Conservation (phyloP, 2,797 vertebrate species). For the Falco peregrinus region DNA sequence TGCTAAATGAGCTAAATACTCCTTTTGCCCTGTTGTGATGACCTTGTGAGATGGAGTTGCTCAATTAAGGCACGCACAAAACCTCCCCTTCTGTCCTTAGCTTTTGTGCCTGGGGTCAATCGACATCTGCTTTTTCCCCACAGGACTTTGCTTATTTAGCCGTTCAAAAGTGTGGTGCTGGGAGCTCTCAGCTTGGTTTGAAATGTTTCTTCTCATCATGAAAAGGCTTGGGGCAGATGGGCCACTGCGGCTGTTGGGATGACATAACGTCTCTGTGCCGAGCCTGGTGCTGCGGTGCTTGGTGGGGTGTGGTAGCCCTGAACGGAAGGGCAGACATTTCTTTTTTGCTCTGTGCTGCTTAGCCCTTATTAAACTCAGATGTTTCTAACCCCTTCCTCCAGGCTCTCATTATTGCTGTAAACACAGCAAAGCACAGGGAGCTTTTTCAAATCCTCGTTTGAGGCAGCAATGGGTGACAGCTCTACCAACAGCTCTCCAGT, state of each 20-base stretch:
- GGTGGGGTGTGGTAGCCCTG: conserved; percentile 61
- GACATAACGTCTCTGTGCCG: conserved; percentile 31
- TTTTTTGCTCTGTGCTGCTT: conserved; percentile 59
- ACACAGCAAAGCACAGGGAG: conserved; percentile 37
- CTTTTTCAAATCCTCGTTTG: conserved; percentile 10
- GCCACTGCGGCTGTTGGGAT: not conserved
- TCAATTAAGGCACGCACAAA: not conserved
- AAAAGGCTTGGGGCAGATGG: conserved; percentile 24
- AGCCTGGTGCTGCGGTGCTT: not conserved
- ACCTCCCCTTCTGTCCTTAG: not conserved
- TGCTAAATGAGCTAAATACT: not conserved
- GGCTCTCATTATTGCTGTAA: conserved; percentile 65
- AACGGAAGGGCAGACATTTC: conserved; percentile 62
- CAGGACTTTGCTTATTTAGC: not conserved
- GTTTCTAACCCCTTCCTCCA: conserved; percentile 59
- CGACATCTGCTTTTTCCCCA: not conserved
- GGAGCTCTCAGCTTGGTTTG: not conserved
- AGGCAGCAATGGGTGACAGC: conserved; percentile 49
- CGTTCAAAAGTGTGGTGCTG: not conserved
- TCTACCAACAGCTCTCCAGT: not conserved
- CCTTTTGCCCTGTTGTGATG: not conserved
- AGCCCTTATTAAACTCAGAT: conserved; percentile 70
- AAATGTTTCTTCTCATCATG: not conserved
- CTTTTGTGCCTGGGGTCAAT: not conserved
- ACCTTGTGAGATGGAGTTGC: not conserved